Base-by-base conservation (phyloP, 2,888 invertebrate genomes). In the Ichneumoninae sp. region DNA sequence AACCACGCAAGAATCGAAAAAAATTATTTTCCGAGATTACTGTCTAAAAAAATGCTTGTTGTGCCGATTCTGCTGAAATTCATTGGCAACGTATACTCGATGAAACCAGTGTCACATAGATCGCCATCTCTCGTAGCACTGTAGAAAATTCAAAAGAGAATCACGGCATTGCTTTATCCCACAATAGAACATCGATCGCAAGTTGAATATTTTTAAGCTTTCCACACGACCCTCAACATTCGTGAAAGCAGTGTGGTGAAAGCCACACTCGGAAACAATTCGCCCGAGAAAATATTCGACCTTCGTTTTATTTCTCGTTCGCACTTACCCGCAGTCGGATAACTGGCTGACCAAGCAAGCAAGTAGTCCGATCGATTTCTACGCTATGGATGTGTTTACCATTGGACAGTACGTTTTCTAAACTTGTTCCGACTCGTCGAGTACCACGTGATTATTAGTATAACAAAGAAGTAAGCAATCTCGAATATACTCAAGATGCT, bases 401-500 rank as follows among this genome's bases (percentile, higher is more conserved):
- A 22, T 26, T 57, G 57, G 57, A 57, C 26, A 57, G 57, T 57
- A 19, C 52, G 8, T 8, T 52, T 19, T 52, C 36, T 65, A 7
- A 36, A 22, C 5, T 65, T 40, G 40, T 62, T 66, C 7, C 66
- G 19, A 66, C 36, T 62, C 8, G 16, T 74, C 16, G 8, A 44
- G 19, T 8, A 30, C n/a, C 62, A 62, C 30, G 47, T 50, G 5
- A 47, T 19, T 6, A 74, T 62, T 8, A 74, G 19, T 26, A 50
- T 74, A 1, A 40, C 8, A n/a, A 13, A 36, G 62, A 62, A 74
- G 44, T 74, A 74, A 47, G 57, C 44, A 47, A 74, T 62, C 60
- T 74, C 74, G 44, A 47, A 16, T 22, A 74, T n/a, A 30, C 74
- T 74, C 10, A 74, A 22, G 52, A 74, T 74, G 30, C 74, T 74